A percentile compares a stretch with the other conserved stretches of the same genome.
Evolutionary conservation across 2,888 invertebrate genomes (phyloP).

Genomic region (Agrilus biguttatus): DNA sequence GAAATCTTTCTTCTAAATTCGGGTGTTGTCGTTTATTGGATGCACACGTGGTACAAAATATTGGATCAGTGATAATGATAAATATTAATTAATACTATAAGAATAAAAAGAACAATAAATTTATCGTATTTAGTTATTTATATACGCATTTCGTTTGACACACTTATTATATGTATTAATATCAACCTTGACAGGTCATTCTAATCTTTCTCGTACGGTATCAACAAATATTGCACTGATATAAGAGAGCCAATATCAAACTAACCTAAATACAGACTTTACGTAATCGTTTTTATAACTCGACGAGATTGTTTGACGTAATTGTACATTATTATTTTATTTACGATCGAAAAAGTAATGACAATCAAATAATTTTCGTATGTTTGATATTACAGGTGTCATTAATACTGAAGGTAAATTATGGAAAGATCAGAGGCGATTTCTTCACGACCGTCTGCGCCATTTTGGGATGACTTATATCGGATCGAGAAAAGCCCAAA

Average conservation of each 20-base stretch:
- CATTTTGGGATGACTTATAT: constrained; percentile 80
- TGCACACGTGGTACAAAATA: no score
- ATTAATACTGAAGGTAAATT: constrained; percentile 77
- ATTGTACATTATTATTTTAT: no score
- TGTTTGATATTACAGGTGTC: constrained; percentile 47
- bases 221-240: no score
- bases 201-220: constrained; percentile 6
- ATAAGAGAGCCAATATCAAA: constrained; percentile 5
- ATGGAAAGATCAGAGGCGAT: constrained; percentile 83
- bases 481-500: constrained; percentile 63
- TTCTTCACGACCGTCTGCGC: constrained; percentile 71
- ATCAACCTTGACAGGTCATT: constrained; percentile 26
- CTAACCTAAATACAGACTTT: constrained; percentile 10
- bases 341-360: no score
- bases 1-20: no score
- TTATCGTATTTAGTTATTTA: no score
- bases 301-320: not conserved
- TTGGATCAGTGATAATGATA: no score
- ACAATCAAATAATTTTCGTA: not conserved
- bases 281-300: constrained; percentile 4
- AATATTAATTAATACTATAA: no score
- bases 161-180: constrained; percentile 17
- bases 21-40: no score
- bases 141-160: constrained; percentile 21
- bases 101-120: no score